Percentiles rank a stretch among this genome's conserved stretches.
phyloP scores from a whole-genome alignment of 2,888 invertebrate genomes.

The Axea sp. region DNA sequence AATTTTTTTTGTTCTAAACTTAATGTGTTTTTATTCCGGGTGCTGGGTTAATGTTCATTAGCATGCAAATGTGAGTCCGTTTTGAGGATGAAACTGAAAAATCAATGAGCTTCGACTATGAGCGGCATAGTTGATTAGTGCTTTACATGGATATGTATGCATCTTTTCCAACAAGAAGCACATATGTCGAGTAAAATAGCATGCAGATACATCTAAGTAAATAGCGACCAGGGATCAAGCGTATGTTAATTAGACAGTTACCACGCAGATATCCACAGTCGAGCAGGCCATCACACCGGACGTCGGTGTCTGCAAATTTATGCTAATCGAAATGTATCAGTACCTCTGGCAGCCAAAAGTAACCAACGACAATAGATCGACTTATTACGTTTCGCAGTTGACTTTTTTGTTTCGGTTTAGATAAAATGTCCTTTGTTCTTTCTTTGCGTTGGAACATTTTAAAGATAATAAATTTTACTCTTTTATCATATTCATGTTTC shows the following conservation, averaged over 20 bases:
- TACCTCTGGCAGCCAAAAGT: conserved; percentile 70
- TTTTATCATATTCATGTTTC: background rate
- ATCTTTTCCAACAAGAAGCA: conserved; percentile 58
- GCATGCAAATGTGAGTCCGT: conserved; percentile 56
- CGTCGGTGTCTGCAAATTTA: conserved; percentile 77
- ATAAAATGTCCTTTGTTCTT: conserved; percentile 20
- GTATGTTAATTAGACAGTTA: conserved; percentile 76
- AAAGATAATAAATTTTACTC: conserved; percentile 16
- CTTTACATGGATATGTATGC: conserved; percentile 62
- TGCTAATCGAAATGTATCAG: conserved; percentile 79
- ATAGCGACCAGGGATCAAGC: conserved; percentile 74
- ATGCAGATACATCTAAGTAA: conserved; percentile 65
- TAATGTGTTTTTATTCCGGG: conserved; percentile 27
- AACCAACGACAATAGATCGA: conserved; percentile 64
- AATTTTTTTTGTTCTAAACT: conserved; percentile 10
- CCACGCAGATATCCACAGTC: conserved; percentile 74
- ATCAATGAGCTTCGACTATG: conserved; percentile 60
- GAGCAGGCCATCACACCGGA: conserved; percentile 74
- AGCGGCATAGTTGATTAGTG: conserved; percentile 62
- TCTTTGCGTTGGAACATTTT: conserved; percentile 7
- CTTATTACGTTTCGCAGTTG: conserved; percentile 46
- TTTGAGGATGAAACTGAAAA: conserved; percentile 61
- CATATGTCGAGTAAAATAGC: conserved; percentile 55
- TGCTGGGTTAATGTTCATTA: conserved; percentile 51
- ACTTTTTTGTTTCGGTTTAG: conserved; percentile 29